Percentiles rank a stretch among this genome's conserved stretches.
phyloP scores from a whole-genome alignment of 2,113 vertebrate genomes.

The Tragelaphus strepsiceros region DNA sequence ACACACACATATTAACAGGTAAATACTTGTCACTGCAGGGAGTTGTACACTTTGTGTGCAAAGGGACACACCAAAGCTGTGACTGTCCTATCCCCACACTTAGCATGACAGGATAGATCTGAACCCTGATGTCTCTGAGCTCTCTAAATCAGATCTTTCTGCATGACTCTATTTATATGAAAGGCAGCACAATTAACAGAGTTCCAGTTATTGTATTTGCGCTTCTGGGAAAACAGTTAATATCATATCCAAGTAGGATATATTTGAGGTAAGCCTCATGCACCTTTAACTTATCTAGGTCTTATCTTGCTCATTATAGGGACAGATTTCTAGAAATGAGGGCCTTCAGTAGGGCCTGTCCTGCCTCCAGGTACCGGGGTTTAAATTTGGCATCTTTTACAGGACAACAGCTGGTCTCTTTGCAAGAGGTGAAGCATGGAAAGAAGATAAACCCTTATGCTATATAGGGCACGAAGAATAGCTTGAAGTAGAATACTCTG shows the following conservation, averaged over 20 bases:
- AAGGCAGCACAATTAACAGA: not conserved
- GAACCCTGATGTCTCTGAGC: not conserved
- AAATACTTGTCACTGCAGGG: not conserved
- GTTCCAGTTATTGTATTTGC: not conserved
- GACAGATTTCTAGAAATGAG: not conserved
- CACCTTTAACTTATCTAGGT: not conserved
- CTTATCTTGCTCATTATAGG: not conserved
- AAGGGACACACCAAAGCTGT: not conserved
- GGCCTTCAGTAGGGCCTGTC: not conserved
- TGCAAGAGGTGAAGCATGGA: not conserved
- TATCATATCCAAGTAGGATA: not conserved
- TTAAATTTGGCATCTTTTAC: not conserved
- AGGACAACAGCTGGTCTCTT: conserved; percentile 44
- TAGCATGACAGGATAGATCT: not conserved
- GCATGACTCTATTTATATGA: not conserved
- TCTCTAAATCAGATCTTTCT: not conserved
- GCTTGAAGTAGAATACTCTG: not conserved
- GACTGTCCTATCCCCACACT: not conserved
- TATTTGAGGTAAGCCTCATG: not conserved
- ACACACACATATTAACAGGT: too few relatives aligned
- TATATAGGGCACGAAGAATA: conserved; percentile 18
- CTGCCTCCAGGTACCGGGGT: not conserved
- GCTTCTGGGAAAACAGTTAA: not conserved
- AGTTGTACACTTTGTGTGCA: not conserved
- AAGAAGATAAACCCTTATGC: conserved; percentile 20